Evolutionary conservation across 2,888 invertebrate species (phyloP).

Genomic region (Coenonympha arcania): DNA sequence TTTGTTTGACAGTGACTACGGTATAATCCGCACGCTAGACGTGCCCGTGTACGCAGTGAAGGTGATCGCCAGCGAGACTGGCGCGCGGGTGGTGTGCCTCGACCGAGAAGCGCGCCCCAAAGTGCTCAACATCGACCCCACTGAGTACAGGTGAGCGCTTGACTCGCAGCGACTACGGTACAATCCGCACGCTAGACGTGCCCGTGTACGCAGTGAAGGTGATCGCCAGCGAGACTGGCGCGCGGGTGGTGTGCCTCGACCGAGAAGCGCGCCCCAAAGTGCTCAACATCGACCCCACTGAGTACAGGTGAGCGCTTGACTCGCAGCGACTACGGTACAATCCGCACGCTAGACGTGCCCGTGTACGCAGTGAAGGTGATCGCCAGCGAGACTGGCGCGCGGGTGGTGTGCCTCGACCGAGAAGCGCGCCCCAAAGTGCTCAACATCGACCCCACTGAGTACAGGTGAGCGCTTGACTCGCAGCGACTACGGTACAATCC

Average conservation of each 20-base stretch:
- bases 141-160: slow-evolving; percentile 84
- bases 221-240: slow-evolving; percentile 80
- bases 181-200: slow-evolving; percentile 96
- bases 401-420: slow-evolving; percentile 93
- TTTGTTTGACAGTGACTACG: slow-evolving; percentile 83
- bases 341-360: slow-evolving; percentile 96
- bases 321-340: slow-evolving; percentile 94
- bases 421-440: slow-evolving; percentile 92
- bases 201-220: slow-evolving; percentile 97
- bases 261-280: slow-evolving; percentile 92
- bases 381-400: slow-evolving; percentile 77
- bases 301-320: slow-evolving; percentile 79
- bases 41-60: slow-evolving; percentile 97
- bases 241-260: slow-evolving; percentile 90
- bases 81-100: slow-evolving; percentile 85
- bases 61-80: slow-evolving; percentile 84
- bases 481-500: slow-evolving; percentile 97
- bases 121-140: slow-evolving; percentile 94
- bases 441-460: slow-evolving; percentile 97
- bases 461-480: slow-evolving; percentile 71
- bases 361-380: slow-evolving; percentile 96
- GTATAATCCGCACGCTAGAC: slow-evolving; percentile 98
- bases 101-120: slow-evolving; percentile 94
- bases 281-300: slow-evolving; percentile 95
- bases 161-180: slow-evolving; percentile 90